Conservation (phyloP, 2,888 invertebrate species). For the Halictus quadricinctus region DNA sequence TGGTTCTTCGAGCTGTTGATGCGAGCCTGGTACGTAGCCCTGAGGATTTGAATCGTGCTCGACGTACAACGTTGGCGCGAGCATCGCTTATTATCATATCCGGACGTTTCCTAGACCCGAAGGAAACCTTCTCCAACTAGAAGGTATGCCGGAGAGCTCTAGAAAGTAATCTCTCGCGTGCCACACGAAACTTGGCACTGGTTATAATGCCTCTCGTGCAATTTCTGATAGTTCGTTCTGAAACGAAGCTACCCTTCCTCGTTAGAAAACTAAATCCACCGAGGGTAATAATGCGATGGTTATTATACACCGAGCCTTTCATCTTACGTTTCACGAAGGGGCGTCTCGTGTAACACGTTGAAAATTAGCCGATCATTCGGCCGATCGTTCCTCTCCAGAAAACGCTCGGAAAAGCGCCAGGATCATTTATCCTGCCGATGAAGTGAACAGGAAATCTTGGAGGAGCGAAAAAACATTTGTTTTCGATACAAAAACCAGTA, state of each 20-base stretch:
- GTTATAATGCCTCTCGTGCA: slow-evolving; percentile 44
- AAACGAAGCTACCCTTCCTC: slow-evolving; percentile 10
- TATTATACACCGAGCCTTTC: neutral
- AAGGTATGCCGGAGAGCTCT: slow-evolving; percentile 52
- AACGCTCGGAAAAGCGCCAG: too few relatives aligned
- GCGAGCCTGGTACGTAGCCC: slow-evolving; percentile 63
- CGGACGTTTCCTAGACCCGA: slow-evolving; percentile 71
- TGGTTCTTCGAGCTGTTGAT: slow-evolving; percentile 66
- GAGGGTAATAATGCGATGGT: neutral
- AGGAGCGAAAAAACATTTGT: too few relatives aligned
- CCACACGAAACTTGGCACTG: slow-evolving; percentile 62
- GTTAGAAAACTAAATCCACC: neutral
- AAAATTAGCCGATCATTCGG: neutral
- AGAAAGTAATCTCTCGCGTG: slow-evolving; percentile 68
- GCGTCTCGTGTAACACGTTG: neutral
- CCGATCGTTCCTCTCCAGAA: too few relatives aligned
- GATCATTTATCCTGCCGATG: too few relatives aligned
- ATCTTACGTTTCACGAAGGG: neutral
- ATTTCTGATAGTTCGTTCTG: slow-evolving; percentile 51
- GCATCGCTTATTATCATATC: slow-evolving; percentile 74
- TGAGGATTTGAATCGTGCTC: slow-evolving; percentile 66
- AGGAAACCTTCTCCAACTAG: slow-evolving; percentile 58
- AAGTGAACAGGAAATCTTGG: too few relatives aligned
- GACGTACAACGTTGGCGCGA: slow-evolving; percentile 69
- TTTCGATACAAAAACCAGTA: too few relatives aligned